These are phyloP conservation scores for Tragelaphus oryx DNA, from an alignment of 2,797 vertebrate species.

Conservation along the genomic window DNA sequence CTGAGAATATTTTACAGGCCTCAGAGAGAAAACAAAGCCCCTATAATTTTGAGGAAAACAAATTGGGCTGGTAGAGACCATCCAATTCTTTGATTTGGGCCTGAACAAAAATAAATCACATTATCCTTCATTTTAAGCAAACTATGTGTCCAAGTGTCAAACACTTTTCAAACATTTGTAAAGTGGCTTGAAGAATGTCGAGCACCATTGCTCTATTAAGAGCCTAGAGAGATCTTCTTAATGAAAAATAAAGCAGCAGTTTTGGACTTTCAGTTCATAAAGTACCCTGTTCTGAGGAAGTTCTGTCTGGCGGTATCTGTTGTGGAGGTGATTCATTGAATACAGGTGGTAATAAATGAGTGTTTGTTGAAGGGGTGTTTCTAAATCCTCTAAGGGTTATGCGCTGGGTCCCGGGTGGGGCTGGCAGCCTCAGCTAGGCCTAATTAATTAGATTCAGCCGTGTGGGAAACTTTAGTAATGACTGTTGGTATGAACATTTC, in stretches of 20 bases:
- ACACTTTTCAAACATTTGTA: not conserved
- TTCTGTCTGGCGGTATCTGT: not conserved
- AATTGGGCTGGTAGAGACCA: not conserved
- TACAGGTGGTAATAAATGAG: not conserved
- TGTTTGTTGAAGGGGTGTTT: conserved; percentile 29
- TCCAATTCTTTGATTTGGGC: not conserved
- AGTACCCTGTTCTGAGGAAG: not conserved
- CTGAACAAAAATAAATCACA: not conserved
- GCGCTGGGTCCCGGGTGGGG: conserved; percentile 10
- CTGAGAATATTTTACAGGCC: not conserved
- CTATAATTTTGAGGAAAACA: not conserved
- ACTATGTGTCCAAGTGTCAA: not conserved
- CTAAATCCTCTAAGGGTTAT: conserved; percentile 33
- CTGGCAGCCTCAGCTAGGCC: conserved; percentile 39
- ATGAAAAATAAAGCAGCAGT: not conserved
- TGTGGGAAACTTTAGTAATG: conserved; percentile 49
- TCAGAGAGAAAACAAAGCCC: conserved; percentile 24
- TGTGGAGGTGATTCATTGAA: not conserved
- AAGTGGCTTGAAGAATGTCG: not conserved
- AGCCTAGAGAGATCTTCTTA: not conserved
- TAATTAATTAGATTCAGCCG: conserved; percentile 55
- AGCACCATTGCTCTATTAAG: not conserved
- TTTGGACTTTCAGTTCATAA: not conserved
- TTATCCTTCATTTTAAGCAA: conserved; percentile 4
- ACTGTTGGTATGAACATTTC: conserved; percentile 21